phyloP scores from a whole-genome alignment of 1,140 invertebrate species.

The Leptopilina boulardi region DNA sequence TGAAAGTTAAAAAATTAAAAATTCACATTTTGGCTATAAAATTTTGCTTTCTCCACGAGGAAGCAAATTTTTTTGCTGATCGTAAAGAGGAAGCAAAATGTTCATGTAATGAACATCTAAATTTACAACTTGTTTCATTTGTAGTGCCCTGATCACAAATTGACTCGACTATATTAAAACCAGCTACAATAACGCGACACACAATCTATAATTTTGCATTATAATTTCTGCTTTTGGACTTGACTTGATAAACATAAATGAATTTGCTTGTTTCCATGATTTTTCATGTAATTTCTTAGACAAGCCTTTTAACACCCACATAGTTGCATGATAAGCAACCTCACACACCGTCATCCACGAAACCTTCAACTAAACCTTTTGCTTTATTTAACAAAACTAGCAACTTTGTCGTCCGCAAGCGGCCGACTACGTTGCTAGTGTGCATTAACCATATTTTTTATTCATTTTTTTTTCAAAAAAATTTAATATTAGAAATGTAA shows the following conservation, averaged over 20 bases:
- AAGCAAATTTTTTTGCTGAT: too few species aligned
- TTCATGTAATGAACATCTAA: too few species aligned
- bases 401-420: too few species aligned
- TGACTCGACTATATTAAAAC: constrained; percentile 36
- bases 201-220: constrained; percentile 12
- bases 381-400: not conserved
- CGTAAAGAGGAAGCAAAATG: too few species aligned
- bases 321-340: not conserved
- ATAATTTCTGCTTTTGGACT: not conserved
- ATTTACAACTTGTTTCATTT: too few species aligned
- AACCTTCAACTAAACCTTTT: not conserved
- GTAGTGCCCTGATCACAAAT: constrained; percentile 38
- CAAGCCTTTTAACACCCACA: not conserved
- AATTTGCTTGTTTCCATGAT: not conserved
- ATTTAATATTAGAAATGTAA: too few species aligned
- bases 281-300: not conserved
- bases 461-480: too few species aligned
- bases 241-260: not conserved
- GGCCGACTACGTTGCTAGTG: too few species aligned
- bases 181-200: not conserved
- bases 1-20: too few species aligned
- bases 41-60: too few species aligned
- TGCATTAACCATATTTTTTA: too few species aligned
- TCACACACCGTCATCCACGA: not conserved
- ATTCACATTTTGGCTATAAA: too few species aligned